Base-by-base conservation (phyloP, 2,797 vertebrate species). In the Acipenser ruthenus region DNA sequence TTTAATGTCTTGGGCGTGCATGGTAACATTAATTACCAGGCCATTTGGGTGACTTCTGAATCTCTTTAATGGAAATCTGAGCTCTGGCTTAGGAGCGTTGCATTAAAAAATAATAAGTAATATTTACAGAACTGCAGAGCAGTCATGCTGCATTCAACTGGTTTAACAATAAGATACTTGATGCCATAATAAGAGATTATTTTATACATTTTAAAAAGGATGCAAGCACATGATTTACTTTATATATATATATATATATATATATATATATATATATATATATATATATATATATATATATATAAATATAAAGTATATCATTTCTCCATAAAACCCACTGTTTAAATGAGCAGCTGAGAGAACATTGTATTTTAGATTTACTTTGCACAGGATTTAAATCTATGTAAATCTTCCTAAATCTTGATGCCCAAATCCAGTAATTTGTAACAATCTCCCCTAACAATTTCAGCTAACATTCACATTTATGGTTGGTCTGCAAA, bases 11-110 rank as follows among this genome's bases (percentile, higher is more conserved):
- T 94, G 93, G 93, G 89, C 91, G 94, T 95, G 95, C 90, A 67
- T 77, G 87, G 91, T 92, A 95, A 96, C 95, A 95, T 95, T 98
- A 97, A 99, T 98, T 97, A 96, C 93, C 91, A 90, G 91, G 93
- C 92, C 93, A 91, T 94, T 94, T 94, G 91, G 90, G 91, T 88
- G 92, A 91, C 91, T 92, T 88, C 91, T 89, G 92, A 93, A 95
- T n/a, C n/a, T n/a, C n/a, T n/a, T n/a, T n/a, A 93, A 94, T 93
- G 93, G 93, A 96, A 94, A 93, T 91, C 87, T 88, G 94, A 92
- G 83, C 93, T 86, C 81, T 51, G 87, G 94, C 92, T 95, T 95
- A 89, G 83, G 78, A 84, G 83, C 84, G 93, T 92, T 94, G 94
- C 86, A 87, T 88, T 83, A 85, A 87, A 85, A 87, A 85, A 90